phyloP scores from a whole-genome alignment of 2,888 invertebrate species.

The Mimas tiliae region DNA sequence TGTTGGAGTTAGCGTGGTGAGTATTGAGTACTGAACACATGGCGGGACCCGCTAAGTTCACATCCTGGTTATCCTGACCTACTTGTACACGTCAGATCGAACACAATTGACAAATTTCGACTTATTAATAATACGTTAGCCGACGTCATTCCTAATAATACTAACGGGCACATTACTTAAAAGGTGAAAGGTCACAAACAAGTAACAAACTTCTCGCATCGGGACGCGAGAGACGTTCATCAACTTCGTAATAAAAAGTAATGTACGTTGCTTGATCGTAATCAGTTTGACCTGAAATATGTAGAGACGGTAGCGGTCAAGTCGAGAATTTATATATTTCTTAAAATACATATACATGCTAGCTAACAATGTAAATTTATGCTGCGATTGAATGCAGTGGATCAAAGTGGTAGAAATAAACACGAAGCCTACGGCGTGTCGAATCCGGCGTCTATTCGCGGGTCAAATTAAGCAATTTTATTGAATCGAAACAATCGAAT shows the following conservation, averaged over 20 bases:
- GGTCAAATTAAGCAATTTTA: constrained; percentile 39
- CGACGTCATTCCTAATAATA: constrained; percentile 8
- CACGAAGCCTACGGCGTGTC: constrained; percentile 16
- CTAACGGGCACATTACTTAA: constrained; percentile 9
- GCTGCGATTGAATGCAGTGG: constrained; percentile 19
- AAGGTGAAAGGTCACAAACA: constrained; percentile 40
- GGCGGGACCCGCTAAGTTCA: background rate
- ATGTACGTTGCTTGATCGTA: constrained; percentile 30
- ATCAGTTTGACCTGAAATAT: constrained; percentile 29
- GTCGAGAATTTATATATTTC: constrained; percentile 26
- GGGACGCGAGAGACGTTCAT: constrained; percentile 27
- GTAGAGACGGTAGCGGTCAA: constrained; percentile 27
- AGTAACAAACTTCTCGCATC: constrained; percentile 26
- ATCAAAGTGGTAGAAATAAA: constrained; percentile 23
- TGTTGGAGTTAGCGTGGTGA: background rate
- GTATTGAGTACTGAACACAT: background rate
- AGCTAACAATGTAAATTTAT: constrained; percentile 21
- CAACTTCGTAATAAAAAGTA: constrained; percentile 30
- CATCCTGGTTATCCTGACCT: background rate
- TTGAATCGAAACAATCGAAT: background rate
- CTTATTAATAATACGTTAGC: background rate
- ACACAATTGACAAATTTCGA: background rate
- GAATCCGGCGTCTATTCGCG: constrained; percentile 7
- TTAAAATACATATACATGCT: constrained; percentile 25
- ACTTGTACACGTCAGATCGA: background rate